Evolutionary conservation across 1,140 invertebrate species (phyloP), one percentile per base, ranked within the genome.

Genomic region (Sogatella furcifera): DNA sequence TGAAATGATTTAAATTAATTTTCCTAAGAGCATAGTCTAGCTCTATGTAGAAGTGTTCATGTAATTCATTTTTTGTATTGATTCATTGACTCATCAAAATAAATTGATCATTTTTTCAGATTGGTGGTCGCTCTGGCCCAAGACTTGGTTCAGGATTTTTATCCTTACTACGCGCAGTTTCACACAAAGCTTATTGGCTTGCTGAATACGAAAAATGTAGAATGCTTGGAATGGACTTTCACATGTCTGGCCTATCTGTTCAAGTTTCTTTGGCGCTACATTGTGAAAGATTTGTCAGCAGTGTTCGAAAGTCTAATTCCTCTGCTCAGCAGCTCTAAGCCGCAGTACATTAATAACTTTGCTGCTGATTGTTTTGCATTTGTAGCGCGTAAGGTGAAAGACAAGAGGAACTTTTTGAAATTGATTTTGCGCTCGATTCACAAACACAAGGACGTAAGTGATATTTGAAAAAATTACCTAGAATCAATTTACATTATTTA

Each of bases 301-400:
- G 81, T 93, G 0, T 84, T 92, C 61, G 82, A 84, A 52, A 76
- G 83, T 42, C 81, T 93, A 42, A 72, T 90, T 19, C 88, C 89
- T 0, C 70, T 95, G 1, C 69, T 95, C 6, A 83, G 82, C 62
- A 82, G 85, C 52, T 74, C 76, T 5, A 77, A 81, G 59, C 88
- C 88, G 57, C 78, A 81, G 55, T 92, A 94, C 69, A 84, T 96
- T n/a, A 85, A 86, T 64, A 86, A 86, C 71, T 96, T 96, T 81
- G 91, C 92, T n/a, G 89, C 90, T 1, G 91, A 96, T 75, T 90
- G 90, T 76, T 95, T 97, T 78, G 85, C 92, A 13, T 95, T 92
- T 77, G 84, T 96, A 1, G 87, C 91, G 8, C 76, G 92, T 62
- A 95, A 95, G 81, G 84, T 92, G 41, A 84, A 80, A 65, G 86